Evolutionary conservation across 2,888 invertebrate genomes (phyloP).

Genomic region (Erebia ligea): DNA sequence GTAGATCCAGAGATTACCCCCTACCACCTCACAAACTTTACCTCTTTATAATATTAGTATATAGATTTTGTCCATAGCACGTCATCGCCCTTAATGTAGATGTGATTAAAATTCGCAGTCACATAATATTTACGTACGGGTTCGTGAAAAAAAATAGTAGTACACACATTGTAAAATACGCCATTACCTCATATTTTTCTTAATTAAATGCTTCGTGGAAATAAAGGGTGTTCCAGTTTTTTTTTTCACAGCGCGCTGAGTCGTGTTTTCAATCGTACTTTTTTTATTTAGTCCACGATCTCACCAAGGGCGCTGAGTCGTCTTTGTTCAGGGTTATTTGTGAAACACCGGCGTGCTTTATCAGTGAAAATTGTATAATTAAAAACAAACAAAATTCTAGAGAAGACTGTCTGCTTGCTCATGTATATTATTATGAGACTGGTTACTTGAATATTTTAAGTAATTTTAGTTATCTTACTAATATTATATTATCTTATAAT

Average conservation of each 20-base stretch:
- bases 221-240: conserved; percentile 25
- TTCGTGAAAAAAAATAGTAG: neutral
- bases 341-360: conserved; percentile 9
- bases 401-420: neutral
- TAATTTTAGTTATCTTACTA: too few species aligned
- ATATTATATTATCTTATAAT: too few species aligned
- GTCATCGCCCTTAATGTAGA: conserved; percentile 14
- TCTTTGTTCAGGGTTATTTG: conserved; percentile 9
- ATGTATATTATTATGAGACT: neutral
- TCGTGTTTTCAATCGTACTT: conserved; percentile 14
- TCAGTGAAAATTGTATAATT: conserved; percentile 9
- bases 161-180: conserved; percentile 14
- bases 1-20: too few species aligned
- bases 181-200: conserved; percentile 30
- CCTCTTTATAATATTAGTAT: too few species aligned
- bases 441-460: too few species aligned
- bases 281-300: conserved; percentile 4
- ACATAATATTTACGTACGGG: neutral
- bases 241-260: conserved; percentile 10
- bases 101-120: conserved; percentile 16
- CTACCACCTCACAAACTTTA: too few species aligned
- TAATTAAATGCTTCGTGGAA: conserved; percentile 24
- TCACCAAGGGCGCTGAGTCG: conserved; percentile 3
- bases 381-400: conserved; percentile 8
- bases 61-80: neutral